Evolutionary conservation across 2,797 vertebrate genomes (phyloP), one percentile per base, ranked within the genome.

Genomic region (Simalia tracyae): DNA sequence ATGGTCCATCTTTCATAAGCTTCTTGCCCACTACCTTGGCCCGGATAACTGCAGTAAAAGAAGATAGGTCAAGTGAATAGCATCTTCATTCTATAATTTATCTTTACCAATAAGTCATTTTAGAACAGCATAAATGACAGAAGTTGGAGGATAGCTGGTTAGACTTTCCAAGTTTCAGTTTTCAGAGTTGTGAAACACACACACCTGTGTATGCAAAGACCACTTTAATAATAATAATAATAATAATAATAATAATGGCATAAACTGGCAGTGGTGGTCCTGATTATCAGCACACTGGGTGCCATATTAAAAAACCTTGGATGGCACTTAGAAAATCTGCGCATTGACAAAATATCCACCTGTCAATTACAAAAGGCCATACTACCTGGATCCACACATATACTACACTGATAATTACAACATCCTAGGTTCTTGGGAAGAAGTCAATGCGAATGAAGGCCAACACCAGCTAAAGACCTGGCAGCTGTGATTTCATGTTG

Each of bases 21-120:
- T 99, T 99, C 98, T 99, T 99, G 19, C 98, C 99, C 92, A 99
- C 99, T 93, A 99, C 98, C 97, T 99, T 99, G 93, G 99, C 99
- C 92, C 99, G 98, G 94, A 99, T 99, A 96, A 99, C 99, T 99
- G 98, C 46, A 89, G 85, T 54, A 87, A 97, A 28, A 95, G 8
- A 96, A 60, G 26, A 60, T 26, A 4, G 86, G 7, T 3, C 68
- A 42, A 59, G 31, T 12, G 26, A 72, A 56, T 31, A 61, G 9
- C 24, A 54, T 76, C 81, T 90, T 54, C 8, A 85, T n/a, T n/a
- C 17, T 68, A 28, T 89, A 68, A 19, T 89, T 57, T 56, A 89
- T 19, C 64, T 19, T 56, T 72, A 56, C n/a, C 46, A 87, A 63
- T 42, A 46, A n/a, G 86, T 72, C 72, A 46, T 81, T 46, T 81